phyloP scores from a whole-genome alignment of 2,797 vertebrate genomes.

The Adrianichthys oophorus region DNA sequence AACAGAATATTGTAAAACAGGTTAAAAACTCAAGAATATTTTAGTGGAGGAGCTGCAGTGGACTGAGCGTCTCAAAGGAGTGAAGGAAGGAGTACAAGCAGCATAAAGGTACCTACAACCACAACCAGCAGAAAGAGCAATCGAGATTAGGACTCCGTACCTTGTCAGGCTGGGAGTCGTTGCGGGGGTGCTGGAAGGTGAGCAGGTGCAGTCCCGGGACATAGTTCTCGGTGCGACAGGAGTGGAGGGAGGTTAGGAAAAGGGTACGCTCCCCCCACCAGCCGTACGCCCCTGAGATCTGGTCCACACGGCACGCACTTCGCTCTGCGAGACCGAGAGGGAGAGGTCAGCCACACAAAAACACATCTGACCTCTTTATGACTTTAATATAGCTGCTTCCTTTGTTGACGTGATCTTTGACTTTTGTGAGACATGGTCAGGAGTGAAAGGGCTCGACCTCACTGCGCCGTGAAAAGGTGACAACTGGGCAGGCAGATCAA shows the following conservation, averaged over 20 bases:
- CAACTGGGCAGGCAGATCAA: constrained; percentile 43
- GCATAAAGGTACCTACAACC: constrained; percentile 46
- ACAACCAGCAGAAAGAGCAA: constrained; percentile 49
- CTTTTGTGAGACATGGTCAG: constrained; percentile 42
- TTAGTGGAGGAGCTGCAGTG: constrained; percentile 12
- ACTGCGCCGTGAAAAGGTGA: constrained; percentile 21
- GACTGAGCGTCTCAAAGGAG: constrained; percentile 36
- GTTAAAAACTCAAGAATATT: constrained; percentile 7
- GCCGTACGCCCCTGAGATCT: constrained; percentile 92
- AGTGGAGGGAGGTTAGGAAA: constrained; percentile 89
- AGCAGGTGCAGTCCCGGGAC: constrained; percentile 93
- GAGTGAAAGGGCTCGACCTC: constrained; percentile 43
- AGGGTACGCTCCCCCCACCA: constrained; percentile 92
- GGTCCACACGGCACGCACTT: constrained; percentile 89
- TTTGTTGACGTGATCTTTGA: constrained; percentile 28
- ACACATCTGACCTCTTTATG: constrained; percentile 65
- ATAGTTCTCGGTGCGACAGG: constrained; percentile 89
- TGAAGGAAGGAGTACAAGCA: constrained; percentile 61
- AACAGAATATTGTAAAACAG: background rate
- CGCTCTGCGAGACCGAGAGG: constrained; percentile 82
- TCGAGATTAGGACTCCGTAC: constrained; percentile 75
- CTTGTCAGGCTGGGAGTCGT: constrained; percentile 94
- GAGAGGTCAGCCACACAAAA: constrained; percentile 71
- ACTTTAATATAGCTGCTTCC: constrained; percentile 51
- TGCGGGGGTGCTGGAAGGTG: constrained; percentile 92